Base-by-base conservation (phyloP, 2,797 vertebrate species). In the Tympanoctomys barrerae region DNA sequence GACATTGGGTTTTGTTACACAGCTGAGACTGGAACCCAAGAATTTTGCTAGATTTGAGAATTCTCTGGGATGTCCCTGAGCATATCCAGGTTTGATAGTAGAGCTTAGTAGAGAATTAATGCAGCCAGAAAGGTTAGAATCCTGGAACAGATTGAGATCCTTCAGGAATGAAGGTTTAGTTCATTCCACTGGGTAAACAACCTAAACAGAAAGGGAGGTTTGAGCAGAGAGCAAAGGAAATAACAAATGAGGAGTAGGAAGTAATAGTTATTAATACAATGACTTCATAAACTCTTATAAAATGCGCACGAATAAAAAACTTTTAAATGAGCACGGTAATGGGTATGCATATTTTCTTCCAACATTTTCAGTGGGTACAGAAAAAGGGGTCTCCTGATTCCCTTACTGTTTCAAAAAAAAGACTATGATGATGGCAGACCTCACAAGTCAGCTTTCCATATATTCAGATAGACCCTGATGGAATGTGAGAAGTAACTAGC, bases 391-490 rank as follows among this genome's bases (percentile, higher is more conserved):
- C 22, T 59, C 54, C n/a, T 61, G 12, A 62, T 46, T 83, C 39
- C 73, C 59, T 70, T 66, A 54, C 49, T 73, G 42, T 81, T 90
- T 95, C 64, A 62, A 39, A 82, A 28, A 54, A 57, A 86, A 61
- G 59, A 70, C 70, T 70, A 39, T 70, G 39, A 42, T 77, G 33
- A n/a, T 19, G 9, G 19, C 59, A 68, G 79, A 81, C 68, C 81
- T 85, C 54, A 85, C 31, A 59, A 46, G 75, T 92, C 84, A 68
- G 18, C 10, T 89, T 85, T 96, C n/a, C 89, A 7, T 62, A 77
- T 70, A 90, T 33, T 89, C 61, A 57, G 52, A 54, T 21, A 64
- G 36, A 90, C 24, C 31, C 70, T 78, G n/a, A 70, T 18, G 61
- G 42, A 81, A 89, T 36, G 18, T 57, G 90, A 89, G 52, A 46